Base-by-base conservation (phyloP, 2,888 invertebrate species). In the Metellina segmentata region DNA sequence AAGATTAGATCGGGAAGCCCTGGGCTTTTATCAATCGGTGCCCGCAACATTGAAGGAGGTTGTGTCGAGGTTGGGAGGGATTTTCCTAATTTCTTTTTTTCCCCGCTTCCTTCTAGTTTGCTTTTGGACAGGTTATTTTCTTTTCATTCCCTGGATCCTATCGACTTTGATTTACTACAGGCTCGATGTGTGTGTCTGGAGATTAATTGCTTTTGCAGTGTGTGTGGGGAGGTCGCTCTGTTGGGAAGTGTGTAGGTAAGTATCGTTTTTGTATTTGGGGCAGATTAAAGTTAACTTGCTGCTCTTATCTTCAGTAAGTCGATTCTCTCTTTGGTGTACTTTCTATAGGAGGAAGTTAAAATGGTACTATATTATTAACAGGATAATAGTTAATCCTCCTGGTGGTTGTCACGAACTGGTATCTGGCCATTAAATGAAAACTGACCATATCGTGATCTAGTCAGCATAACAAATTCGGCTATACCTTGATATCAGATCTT, bases 1-100 rank as follows among this genome's bases (percentile, higher is more conserved):
- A 34, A 87, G 87, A 87, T 87, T 87, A 79, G 87, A 87, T 87
- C 71, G 87, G 51, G 71, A 87, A 72, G 87, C 87, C 87, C 81
- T n/a, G 61, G 87, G 87, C 87, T 53, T 87, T 87, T 87, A 87
- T 87, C 87, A 87, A 81, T 61, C 51, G 74, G 7, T 74, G 34
- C 53, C 72, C 53, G 48, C 79, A 72, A 69, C 51, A 70, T 78
- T 49, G 61, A 20, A 20, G n/a, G 20, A 7, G 77, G 13, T 77
- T 7, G 48, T 20, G 13, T 70, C 69, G n/a, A 53, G 77, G 20
- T 53, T 53, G 85, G 16, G 13, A 72, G 70, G 53, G 79, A 53
- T 72, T 72, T 79, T 72, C 71, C 79, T 87, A 79, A 79, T 81
- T 81, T 87, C n/a, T 81, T 87, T 79, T 20, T 52, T 72, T 48